Evolutionary conservation across 2,888 invertebrate genomes (phyloP).

Genomic region (Dasysyrphus albostriatus): DNA sequence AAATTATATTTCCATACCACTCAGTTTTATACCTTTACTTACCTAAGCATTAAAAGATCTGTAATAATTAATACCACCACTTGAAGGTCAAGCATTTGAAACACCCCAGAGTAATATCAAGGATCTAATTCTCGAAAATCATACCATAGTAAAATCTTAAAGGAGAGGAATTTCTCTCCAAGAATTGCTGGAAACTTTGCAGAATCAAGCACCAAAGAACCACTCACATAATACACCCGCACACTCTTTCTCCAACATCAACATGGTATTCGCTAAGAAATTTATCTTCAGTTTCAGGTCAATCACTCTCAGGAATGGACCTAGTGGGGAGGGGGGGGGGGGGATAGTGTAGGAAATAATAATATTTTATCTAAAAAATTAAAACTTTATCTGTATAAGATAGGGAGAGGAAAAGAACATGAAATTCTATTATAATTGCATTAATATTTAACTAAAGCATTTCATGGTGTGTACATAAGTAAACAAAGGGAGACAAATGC

Average conservation of each 20-base stretch:
- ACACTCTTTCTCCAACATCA: not conserved
- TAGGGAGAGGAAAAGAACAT: not conserved
- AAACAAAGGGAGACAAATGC: no score
- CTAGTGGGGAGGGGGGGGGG: no score
- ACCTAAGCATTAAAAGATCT: not conserved
- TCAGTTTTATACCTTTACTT: not conserved
- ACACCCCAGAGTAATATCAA: not conserved
- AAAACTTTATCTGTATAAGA: not conserved
- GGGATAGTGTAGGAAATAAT: no score
- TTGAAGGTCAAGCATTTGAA: not conserved
- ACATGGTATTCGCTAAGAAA: conserved; percentile 48
- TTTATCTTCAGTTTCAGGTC: conserved; percentile 32
- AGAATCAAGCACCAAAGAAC: not conserved
- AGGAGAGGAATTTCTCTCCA: not conserved
- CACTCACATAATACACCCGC: not conserved
- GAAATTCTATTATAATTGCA: not conserved
- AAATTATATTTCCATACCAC: not conserved
- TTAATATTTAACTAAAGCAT: not conserved
- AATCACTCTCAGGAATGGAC: not conserved
- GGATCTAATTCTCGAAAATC: not conserved
- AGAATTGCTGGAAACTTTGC: no score
- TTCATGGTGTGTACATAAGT: no score
- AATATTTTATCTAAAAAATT: no score
- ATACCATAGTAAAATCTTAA: not conserved
- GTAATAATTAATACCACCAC: not conserved